Percentiles rank a stretch among this genome's conserved stretches.
These are phyloP conservation scores for Nephrotoma appendiculata DNA, from an alignment of 2,888 invertebrate genomes.

Conservation along the genomic window DNA sequence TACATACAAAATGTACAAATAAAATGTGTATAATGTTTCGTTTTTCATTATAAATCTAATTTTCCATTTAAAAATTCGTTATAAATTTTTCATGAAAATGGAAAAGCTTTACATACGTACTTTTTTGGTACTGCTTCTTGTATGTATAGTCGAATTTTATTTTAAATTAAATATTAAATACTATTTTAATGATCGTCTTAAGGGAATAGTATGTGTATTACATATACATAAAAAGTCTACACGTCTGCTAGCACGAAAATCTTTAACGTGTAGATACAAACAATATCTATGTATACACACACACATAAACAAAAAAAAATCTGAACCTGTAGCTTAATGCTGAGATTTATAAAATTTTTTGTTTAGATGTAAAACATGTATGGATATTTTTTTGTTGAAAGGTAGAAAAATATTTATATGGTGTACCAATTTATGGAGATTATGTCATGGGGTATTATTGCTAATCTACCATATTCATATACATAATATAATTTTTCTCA, in stretches of 20 bases:
- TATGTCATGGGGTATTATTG: not conserved
- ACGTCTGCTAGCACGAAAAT: not conserved
- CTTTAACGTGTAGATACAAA: not conserved
- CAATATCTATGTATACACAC: not conserved
- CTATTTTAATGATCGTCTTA: not conserved
- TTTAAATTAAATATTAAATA: not conserved
- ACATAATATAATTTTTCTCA: not conserved
- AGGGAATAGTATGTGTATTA: not conserved
- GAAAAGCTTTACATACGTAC: not conserved
- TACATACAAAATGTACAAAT: not conserved
- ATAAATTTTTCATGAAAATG: not conserved
- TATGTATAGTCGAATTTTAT: not conserved
- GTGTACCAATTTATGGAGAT: not conserved
- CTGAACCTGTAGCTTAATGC: not conserved
- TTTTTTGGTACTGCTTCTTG: not conserved
- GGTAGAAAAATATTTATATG: not conserved
- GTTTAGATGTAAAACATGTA: not conserved
- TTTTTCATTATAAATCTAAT: not conserved
- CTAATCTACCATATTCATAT: not conserved
- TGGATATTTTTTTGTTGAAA: not conserved
- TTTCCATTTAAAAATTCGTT: not conserved
- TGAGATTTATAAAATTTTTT: not conserved
- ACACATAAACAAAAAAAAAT: not conserved
- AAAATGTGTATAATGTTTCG: not conserved
- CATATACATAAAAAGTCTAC: not conserved